A percentile compares a stretch with the other conserved stretches of the same genome.
Conservation (phyloP, 2,888 invertebrate species). For the Spodoptera picta region DNA sequence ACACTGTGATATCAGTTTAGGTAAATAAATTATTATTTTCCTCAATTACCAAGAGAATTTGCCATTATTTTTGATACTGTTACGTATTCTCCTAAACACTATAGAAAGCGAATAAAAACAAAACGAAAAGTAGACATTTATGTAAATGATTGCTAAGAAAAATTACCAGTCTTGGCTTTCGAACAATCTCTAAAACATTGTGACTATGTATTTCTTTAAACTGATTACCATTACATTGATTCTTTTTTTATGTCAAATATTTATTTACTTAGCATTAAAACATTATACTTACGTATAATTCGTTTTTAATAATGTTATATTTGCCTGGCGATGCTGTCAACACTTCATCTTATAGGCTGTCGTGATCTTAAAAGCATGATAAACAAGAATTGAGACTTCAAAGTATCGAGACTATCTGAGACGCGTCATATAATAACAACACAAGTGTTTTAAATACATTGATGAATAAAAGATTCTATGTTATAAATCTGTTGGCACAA, state of each 20-base stretch:
- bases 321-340: background rate
- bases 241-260: too few species aligned
- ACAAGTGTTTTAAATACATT: constrained; percentile 11
- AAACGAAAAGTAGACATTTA: constrained; percentile 3
- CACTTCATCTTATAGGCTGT: background rate
- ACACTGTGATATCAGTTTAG: too few species aligned
- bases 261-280: too few species aligned
- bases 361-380: constrained; percentile 1
- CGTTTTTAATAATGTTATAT: too few species aligned
- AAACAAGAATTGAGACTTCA: background rate
- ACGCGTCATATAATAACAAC: background rate
- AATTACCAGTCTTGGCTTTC: constrained; percentile 1
- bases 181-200: constrained; percentile 27
- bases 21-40: too few species aligned
- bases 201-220: constrained; percentile 4
- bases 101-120: constrained; percentile 12
- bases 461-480: constrained; percentile 1
- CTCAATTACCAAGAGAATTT: too few species aligned
- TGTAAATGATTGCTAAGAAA: constrained; percentile 6
- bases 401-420: background rate
- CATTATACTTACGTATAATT: too few species aligned
- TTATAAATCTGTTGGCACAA: constrained; percentile 11
- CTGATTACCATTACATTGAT: too few species aligned
- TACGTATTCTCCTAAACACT: background rate
- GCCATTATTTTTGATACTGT: too few species aligned